Evolutionary conservation across 2,888 invertebrate species (phyloP), one percentile per base, ranked within the genome.

Genomic region (Homarus gammarus): DNA sequence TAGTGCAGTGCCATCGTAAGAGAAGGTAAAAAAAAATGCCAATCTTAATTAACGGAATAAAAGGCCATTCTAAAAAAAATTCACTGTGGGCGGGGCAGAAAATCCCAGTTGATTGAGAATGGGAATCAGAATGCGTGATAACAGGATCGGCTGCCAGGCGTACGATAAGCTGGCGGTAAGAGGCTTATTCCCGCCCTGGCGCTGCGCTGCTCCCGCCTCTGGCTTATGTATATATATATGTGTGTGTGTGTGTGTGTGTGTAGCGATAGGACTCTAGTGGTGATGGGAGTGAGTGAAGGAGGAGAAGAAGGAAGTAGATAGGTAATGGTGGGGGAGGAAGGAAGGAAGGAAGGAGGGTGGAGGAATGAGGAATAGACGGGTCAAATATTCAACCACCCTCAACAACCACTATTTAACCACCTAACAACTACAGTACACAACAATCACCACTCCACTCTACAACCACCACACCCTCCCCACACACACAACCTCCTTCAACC

Each of bases 71-170:
- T n/a, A n/a, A n/a, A n/a, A n/a, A n/a, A n/a, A n/a, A n/a, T n/a
- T n/a, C n/a, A n/a, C n/a, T 49, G 22, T n/a, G 3, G 27, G 81
- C 81, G 22, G 22, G 61, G 84, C 77, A 77, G 77, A 84, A 77
- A 77, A 84, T 61, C 38, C n/a, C 33, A 27, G 27, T 18, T 84
- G 77, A 77, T 64, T 40, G 84, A 64, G 84, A 86, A 86, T 86
- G 79, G 70, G 79, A 86, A 70, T n/a, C 70, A 36, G 70, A 36
- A 70, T 22, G 86, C 79, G 79, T 78, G n/a, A 36, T 86, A 86
- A 86, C 86, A 86, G 79, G 86, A 86, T 86, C 38, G 51, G 38
- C 33, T 79, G 86, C 51, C 86, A n/a, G 79, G 70, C 70, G 79
- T 77, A 86, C 72, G 79, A 79, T 86, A 70, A 86, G 78, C 79